Evolutionary conservation across 2,888 invertebrate genomes (phyloP).

Genomic region (Leucoptera coffeella): DNA sequence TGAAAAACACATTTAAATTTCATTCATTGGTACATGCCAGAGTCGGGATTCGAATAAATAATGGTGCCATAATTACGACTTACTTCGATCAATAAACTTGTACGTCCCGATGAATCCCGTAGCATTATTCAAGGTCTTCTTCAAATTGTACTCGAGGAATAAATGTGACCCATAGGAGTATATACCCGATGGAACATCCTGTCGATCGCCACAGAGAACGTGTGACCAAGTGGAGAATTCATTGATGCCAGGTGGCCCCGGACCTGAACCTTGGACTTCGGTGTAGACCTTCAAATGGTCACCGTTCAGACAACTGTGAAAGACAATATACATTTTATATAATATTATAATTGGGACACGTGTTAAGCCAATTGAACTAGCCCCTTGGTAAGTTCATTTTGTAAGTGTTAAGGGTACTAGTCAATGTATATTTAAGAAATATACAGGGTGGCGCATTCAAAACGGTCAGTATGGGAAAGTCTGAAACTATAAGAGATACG

Average conservation of each 20-base stretch:
- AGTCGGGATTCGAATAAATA: too few species aligned
- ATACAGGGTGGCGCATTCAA: too few species aligned
- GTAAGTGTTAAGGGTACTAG: too few species aligned
- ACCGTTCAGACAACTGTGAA: slow-evolving; percentile 63
- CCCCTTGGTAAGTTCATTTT: too few species aligned
- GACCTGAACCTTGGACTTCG: slow-evolving; percentile 66
- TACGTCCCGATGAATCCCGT: slow-evolving; percentile 72
- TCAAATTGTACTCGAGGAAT: slow-evolving; percentile 66
- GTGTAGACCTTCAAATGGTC: slow-evolving; percentile 75
- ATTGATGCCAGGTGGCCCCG: slow-evolving; percentile 63
- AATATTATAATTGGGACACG: slow-evolving; percentile 1
- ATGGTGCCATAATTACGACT: too few species aligned
- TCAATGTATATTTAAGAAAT: too few species aligned
- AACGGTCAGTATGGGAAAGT: too few species aligned
- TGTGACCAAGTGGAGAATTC: slow-evolving; percentile 74
- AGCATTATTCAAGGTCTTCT: slow-evolving; percentile 38
- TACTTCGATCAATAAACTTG: slow-evolving; percentile 71
- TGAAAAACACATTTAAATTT: too few species aligned
- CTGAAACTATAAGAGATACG: too few species aligned
- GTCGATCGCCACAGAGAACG: slow-evolving; percentile 63
- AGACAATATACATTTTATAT: slow-evolving; percentile 6
- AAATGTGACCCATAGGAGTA: slow-evolving; percentile 70
- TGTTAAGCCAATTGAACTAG: too few species aligned
- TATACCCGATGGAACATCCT: slow-evolving; percentile 64
- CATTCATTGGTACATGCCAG: too few species aligned